Base-by-base conservation (phyloP, 2,113 vertebrate genomes). In the Canis aureus region DNA sequence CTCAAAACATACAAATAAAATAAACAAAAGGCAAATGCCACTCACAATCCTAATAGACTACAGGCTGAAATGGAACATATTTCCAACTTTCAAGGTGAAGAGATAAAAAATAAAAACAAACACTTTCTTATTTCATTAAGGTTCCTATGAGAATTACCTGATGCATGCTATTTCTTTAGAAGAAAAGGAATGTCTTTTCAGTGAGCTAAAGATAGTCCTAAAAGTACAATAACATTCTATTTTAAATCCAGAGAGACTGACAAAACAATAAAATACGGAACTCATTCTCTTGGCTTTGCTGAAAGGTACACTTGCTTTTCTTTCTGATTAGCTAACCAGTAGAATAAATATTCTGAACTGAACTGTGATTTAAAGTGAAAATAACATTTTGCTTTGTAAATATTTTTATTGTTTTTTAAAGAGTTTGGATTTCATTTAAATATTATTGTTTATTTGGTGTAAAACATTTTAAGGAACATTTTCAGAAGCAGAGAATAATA, bases 321-420 rank as follows among this genome's bases (percentile, higher is more conserved):
- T 67, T 96, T 49, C 38, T 98, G 94, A 97, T 78, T 97, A 98
- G 92, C 51, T 94, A 97, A 82, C n/a, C 5, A 95, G 55, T 64
- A 96, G 57, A 98, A 94, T 79, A 96, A 67, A 71, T 95, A 78
- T 84, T 94, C 78, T 71, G 90, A 83, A 53, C 53, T 74, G 79
- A 51, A 57, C 32, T 96, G 62, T 80, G 62, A 69, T 96, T 89
- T 94, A 88, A 94, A 98, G 51, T 94, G 38, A 94, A 96, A 89
- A 81, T 64, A 95, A 87, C 13, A 62, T 71, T 97, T 89, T 76
- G 17, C 51, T 91, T 84, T 11, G 90, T 97, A 93, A 96, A 96
- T 97, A 96, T 57, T 98, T 97, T 97, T 96, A 96, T 92, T 97
- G 64, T 94, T 97, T 97, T 98, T 97, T 95, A 98, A 97, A 95